Conservation (phyloP, 2,888 invertebrate genomes). For the Eristalis pertinax region DNA sequence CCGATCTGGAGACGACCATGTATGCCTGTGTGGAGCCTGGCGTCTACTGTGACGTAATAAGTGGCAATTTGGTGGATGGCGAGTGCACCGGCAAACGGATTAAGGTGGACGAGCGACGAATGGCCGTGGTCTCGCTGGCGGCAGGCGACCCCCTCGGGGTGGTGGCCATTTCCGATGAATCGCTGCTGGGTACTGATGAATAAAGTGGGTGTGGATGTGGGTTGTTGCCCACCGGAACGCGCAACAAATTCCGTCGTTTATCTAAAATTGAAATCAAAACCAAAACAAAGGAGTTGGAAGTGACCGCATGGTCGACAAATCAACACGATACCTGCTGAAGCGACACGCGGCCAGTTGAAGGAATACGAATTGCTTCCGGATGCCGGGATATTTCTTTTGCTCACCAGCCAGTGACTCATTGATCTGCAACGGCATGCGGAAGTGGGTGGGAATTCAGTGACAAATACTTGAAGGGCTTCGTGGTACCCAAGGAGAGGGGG, state of each 20-base stretch:
- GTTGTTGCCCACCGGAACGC: too few relatives aligned
- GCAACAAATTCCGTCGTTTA: constrained; percentile 19
- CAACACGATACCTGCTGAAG: constrained; percentile 8
- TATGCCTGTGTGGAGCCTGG: constrained; percentile 83
- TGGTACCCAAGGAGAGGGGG: too few relatives aligned
- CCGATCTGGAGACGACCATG: constrained; percentile 25
- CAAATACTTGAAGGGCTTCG: not conserved
- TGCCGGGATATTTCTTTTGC: constrained; percentile 30
- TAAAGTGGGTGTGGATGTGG: not conserved
- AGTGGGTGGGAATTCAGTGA: not conserved
- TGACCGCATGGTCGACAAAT: constrained; percentile 9
- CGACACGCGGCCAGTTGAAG: constrained; percentile 1
- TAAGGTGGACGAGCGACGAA: constrained; percentile 83
- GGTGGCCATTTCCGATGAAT: constrained; percentile 85
- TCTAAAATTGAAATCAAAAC: constrained; percentile 57
- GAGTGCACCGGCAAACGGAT: constrained; percentile 86
- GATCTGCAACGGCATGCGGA: not conserved
- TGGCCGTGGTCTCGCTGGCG: constrained; percentile 83
- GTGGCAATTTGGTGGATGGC: constrained; percentile 81
- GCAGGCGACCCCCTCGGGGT: constrained; percentile 84
- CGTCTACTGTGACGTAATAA: constrained; percentile 87
- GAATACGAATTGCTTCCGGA: constrained; percentile 52
- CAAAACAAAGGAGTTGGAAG: too few relatives aligned
- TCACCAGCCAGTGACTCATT: constrained; percentile 35
- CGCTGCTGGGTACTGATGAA: constrained; percentile 78